These are phyloP conservation scores for Dermochelys coriacea DNA, from an alignment of 2,797 vertebrate genomes.

Conservation along the genomic window DNA sequence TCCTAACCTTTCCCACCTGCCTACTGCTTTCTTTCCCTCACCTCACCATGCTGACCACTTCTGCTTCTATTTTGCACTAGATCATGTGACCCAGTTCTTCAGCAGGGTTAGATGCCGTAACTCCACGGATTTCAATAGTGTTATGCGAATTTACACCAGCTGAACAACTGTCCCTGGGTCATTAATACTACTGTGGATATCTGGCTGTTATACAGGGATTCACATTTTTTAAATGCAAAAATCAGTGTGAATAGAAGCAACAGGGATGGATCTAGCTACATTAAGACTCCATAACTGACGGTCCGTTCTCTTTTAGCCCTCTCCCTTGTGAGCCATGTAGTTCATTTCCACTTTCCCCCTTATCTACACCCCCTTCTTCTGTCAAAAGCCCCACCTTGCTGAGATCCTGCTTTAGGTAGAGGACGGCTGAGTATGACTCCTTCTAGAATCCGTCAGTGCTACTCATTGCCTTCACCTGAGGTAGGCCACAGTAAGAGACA, in stretches of 20 bases:
- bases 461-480: background rate
- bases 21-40: background rate
- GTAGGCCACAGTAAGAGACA: background rate
- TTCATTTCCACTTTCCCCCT: background rate
- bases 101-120: background rate
- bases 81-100: rapidly evolving
- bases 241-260: background rate
- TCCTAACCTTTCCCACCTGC: background rate
- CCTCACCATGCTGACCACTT: background rate
- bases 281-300: background rate
- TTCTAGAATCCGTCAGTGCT: background rate
- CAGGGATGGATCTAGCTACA: background rate
- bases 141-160: background rate
- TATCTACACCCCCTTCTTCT: background rate
- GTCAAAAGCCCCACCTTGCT: background rate
- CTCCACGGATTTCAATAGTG: rapidly evolving
- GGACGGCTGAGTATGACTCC: background rate
- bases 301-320: background rate
- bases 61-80: background rate
- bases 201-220: background rate
- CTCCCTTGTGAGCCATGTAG: background rate
- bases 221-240: background rate
- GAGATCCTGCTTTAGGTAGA: background rate
- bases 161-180: background rate
- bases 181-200: background rate